Evolutionary conservation across 2,797 vertebrate genomes (phyloP).

Genomic region (Notoglanidium macrostoma): DNA sequence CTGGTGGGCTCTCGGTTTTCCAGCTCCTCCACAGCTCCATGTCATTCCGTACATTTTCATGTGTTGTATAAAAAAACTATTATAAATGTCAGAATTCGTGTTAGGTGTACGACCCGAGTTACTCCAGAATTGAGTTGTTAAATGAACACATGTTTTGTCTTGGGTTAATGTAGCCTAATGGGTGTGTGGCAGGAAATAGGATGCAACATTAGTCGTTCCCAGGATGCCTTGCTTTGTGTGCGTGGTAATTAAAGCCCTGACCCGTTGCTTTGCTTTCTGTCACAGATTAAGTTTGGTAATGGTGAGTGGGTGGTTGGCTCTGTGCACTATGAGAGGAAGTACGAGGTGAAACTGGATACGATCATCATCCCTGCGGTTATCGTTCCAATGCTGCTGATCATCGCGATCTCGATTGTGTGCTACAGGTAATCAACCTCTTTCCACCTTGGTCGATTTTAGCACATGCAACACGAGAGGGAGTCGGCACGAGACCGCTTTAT

Average conservation of each 20-base stretch:
- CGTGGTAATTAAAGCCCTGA: background rate
- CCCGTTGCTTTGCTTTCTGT: background rate
- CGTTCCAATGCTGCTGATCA: conserved; percentile 90
- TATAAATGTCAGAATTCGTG: background rate
- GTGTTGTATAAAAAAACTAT: background rate
- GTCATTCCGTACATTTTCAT: background rate
- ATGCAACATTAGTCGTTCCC: conserved; percentile 8
- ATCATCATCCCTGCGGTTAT: conserved; percentile 93
- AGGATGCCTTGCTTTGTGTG: background rate
- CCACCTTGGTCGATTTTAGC: conserved; percentile 22
- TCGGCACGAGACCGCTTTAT: background rate
- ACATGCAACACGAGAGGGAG: background rate
- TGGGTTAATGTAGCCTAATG: background rate
- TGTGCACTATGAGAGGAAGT: conserved; percentile 83
- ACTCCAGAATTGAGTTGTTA: background rate
- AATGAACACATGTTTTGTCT: background rate
- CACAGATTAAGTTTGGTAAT: conserved; percentile 90
- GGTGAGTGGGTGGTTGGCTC: conserved; percentile 86
- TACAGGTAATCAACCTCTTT: conserved; percentile 73
- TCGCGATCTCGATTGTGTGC: conserved; percentile 85
- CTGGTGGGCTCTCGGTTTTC: conserved; percentile 72
- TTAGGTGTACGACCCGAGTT: background rate
- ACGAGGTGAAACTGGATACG: conserved; percentile 78
- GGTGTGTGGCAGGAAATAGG: background rate
- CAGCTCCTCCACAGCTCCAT: background rate